Conservation (phyloP, 1,140 invertebrate genomes). For the Sarcophaga bullata region DNA sequence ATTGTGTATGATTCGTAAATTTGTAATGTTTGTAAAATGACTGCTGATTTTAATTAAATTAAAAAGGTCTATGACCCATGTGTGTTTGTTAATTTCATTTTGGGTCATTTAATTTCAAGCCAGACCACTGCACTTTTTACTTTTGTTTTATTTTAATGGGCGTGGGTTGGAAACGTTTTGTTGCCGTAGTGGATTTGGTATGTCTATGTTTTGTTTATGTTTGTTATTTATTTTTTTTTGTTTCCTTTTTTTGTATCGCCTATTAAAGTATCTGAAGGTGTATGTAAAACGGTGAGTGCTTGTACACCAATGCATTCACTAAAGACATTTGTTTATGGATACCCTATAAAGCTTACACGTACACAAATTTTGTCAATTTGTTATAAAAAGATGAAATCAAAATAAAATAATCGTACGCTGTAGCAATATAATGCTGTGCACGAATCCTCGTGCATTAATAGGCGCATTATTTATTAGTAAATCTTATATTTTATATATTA, state of each 20-base stretch:
- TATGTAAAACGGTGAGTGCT: constrained; percentile 30
- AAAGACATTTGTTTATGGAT: too few species aligned
- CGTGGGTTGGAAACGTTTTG: constrained; percentile 43
- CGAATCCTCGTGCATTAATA: too few species aligned
- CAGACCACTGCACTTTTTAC: not conserved
- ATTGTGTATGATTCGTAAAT: constrained; percentile 18
- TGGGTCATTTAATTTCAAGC: not conserved
- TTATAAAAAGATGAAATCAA: too few species aligned
- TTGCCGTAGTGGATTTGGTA: constrained; percentile 43
- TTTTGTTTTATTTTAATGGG: not conserved
- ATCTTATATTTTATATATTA: too few species aligned
- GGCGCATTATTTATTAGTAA: too few species aligned
- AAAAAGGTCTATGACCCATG: constrained; percentile 13
- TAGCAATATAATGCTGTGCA: too few species aligned
- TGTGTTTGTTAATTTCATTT: not conserved
- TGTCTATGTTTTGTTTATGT: constrained; percentile 55
- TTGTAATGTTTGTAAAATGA: not conserved
- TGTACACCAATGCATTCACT: too few species aligned
- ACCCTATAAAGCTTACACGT: too few species aligned
- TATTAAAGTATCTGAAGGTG: constrained; percentile 34
- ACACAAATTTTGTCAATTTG: too few species aligned
- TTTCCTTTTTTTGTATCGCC: constrained; percentile 54
- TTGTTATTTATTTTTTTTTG: too few species aligned
- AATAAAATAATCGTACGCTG: too few species aligned
- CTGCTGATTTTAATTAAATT: constrained; percentile 15